phyloP scores from a whole-genome alignment of 2,888 invertebrate species.

The Dione vanillae region DNA sequence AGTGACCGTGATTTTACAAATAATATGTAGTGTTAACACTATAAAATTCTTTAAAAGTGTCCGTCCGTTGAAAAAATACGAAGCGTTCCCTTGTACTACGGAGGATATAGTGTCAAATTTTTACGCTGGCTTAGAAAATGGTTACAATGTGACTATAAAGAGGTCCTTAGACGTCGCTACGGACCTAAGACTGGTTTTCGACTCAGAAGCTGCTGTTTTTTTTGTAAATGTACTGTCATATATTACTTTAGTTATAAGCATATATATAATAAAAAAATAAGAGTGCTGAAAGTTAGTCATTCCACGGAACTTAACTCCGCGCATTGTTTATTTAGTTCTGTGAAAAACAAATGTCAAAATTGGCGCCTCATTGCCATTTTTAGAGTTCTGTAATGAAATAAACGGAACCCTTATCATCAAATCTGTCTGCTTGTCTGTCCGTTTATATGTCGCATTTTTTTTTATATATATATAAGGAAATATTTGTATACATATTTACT shows the following conservation, averaged over 20 bases:
- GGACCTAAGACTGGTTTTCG: conserved; percentile 31
- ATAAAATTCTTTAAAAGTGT: conserved; percentile 38
- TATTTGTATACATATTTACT: too few relatives aligned
- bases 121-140: conserved; percentile 17
- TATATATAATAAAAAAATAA: background rate
- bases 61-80: background rate
- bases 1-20: conserved; percentile 10
- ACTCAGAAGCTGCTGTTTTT: conserved; percentile 34
- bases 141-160: conserved; percentile 40
- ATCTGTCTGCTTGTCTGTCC: too few relatives aligned
- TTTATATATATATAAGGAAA: too few relatives aligned
- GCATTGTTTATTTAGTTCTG: background rate
- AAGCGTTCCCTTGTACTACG: conserved; percentile 27
- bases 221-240: conserved; percentile 23
- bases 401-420: too few relatives aligned
- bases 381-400: too few relatives aligned
- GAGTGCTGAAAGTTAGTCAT: background rate
- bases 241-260: background rate
- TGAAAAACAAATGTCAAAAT: background rate
- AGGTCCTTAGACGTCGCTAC: conserved; percentile 24
- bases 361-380: too few relatives aligned
- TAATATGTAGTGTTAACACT: conserved; percentile 26
- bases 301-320: background rate
- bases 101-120: conserved; percentile 25
- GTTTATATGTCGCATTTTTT: too few relatives aligned